phyloP scores from a whole-genome alignment of 1,140 invertebrate genomes.

The Halesus radiatus region DNA sequence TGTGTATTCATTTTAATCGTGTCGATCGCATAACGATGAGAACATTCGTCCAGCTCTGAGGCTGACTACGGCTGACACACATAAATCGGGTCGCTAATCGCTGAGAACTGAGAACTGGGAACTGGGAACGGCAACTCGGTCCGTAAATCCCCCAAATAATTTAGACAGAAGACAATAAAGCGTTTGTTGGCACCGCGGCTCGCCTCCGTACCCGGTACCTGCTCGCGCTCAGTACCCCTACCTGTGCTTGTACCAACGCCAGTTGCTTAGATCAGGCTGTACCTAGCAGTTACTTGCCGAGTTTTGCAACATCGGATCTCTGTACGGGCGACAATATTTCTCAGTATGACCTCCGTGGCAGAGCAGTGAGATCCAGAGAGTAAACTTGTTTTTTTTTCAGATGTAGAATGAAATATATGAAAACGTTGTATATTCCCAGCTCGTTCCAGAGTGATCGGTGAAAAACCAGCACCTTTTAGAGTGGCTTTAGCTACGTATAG shows the following conservation, averaged over 20 bases:
- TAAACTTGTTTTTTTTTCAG: no score
- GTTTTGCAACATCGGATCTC: not conserved
- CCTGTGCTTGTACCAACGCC: not conserved
- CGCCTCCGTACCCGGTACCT: not conserved
- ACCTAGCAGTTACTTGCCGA: slow-evolving; percentile 15
- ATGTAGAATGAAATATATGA: no score
- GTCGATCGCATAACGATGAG: slow-evolving; percentile 38
- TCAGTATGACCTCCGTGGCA: no score
- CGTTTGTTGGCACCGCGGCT: slow-evolving; percentile 46
- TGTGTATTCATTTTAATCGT: slow-evolving; percentile 42
- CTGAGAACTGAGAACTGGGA: slow-evolving; percentile 28
- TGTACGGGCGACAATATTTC: not conserved
- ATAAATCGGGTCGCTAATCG: slow-evolving; percentile 46
- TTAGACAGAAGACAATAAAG: slow-evolving; percentile 56
- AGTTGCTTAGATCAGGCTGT: slow-evolving; percentile 13
- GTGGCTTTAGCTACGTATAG: no score
- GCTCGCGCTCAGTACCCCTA: not conserved
- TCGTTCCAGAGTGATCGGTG: no score
- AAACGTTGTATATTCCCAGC: no score
- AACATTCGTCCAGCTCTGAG: slow-evolving; percentile 16
- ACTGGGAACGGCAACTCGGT: slow-evolving; percentile 1
- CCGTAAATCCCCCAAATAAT: slow-evolving; percentile 45
- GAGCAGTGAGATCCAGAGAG: no score
- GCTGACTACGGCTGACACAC: slow-evolving; percentile 5
- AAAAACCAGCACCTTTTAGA: no score